Evolutionary conservation across 2,113 vertebrate genomes (phyloP).

Genomic region (Bothrops jararaca): DNA sequence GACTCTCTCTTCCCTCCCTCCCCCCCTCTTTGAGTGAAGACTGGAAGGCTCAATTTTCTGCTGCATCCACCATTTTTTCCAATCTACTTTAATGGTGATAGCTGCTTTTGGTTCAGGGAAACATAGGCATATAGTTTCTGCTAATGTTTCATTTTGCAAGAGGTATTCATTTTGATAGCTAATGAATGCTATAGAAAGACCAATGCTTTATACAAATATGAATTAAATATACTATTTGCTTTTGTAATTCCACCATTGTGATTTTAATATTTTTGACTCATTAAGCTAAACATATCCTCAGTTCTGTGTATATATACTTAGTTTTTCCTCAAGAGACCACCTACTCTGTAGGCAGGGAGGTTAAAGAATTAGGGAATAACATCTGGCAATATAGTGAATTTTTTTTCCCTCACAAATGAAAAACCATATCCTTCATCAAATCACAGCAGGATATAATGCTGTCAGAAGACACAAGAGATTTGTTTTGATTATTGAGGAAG

Average conservation of each 20-base stretch:
- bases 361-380: slow-evolving; percentile 62
- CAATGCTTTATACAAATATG: background rate
- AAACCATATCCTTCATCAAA: slow-evolving; percentile 73
- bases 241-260: background rate
- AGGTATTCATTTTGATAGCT: background rate
- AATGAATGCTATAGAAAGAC: background rate
- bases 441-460: slow-evolving; percentile 72
- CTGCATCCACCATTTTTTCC: background rate
- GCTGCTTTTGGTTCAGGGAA: background rate
- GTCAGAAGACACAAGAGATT: slow-evolving; percentile 71
- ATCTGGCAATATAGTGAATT: slow-evolving; percentile 75
- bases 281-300: slow-evolving; percentile 30
- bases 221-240: background rate
- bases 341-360: slow-evolving; percentile 65
- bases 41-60: background rate
- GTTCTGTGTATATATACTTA: slow-evolving; percentile 26
- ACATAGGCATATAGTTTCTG: background rate
- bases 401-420: slow-evolving; percentile 78
- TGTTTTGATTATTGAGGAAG: slow-evolving; percentile 77
- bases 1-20: background rate
- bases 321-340: slow-evolving; percentile 64
- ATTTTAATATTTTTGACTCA: slow-evolving; percentile 30
- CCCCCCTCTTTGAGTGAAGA: background rate
- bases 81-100: background rate
- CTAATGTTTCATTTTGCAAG: background rate